phyloP scores from a whole-genome alignment of 2,113 vertebrate genomes.

The Melanerpes formicivorus region DNA sequence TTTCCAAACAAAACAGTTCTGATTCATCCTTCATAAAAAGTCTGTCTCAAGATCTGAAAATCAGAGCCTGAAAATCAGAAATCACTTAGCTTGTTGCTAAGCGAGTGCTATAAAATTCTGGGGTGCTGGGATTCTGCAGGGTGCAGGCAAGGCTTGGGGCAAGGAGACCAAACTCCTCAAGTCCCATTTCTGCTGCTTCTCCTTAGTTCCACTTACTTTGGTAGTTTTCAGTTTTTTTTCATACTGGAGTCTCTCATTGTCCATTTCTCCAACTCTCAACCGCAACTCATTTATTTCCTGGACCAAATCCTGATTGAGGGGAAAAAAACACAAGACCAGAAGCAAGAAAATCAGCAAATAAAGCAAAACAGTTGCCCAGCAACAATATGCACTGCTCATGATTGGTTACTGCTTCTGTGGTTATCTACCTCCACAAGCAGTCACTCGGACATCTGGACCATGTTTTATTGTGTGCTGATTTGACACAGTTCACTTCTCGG shows the following conservation, averaged over 20 bases:
- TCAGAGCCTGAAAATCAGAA: not conserved
- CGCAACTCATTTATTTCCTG: constrained; percentile 91
- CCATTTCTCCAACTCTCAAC: constrained; percentile 89
- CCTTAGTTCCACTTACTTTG: constrained; percentile 84
- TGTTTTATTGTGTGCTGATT: too few relatives aligned
- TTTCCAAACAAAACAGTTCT: too few relatives aligned
- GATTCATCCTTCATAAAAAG: not conserved
- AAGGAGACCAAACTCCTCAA: not conserved
- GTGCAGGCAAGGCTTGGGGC: not conserved
- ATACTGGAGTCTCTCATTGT: constrained; percentile 89
- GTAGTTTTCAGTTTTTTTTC: constrained; percentile 95
- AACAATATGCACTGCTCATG: not conserved
- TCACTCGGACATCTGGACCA: too few relatives aligned
- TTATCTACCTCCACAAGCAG: too few relatives aligned
- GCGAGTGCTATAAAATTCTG: not conserved
- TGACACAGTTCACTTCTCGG: too few relatives aligned
- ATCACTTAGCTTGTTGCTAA: not conserved
- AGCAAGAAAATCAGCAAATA: not conserved
- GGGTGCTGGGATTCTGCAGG: not conserved
- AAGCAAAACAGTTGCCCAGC: not conserved
- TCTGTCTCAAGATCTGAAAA: not conserved
- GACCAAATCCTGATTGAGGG: constrained; percentile 83
- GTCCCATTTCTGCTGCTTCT: not conserved
- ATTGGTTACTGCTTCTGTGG: too few relatives aligned
- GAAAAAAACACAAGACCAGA: not conserved